A percentile compares a stretch with the other conserved stretches of the same genome.
These are phyloP conservation scores for Elysia chlorotica DNA, from an alignment of 1,140 invertebrate genomes.

Conservation along the genomic window DNA sequence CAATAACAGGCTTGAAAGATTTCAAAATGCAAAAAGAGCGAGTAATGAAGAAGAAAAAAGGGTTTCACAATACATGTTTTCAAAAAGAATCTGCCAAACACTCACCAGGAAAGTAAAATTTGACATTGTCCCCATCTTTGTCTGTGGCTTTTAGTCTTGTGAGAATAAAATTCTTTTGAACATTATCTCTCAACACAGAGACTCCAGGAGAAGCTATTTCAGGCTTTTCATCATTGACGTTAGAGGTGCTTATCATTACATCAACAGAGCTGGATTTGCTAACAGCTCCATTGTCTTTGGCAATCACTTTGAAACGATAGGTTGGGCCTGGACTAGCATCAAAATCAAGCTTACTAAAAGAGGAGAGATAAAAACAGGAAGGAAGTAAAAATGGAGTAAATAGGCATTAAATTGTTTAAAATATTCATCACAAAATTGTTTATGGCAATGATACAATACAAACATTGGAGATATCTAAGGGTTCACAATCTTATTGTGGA, in stretches of 20 bases:
- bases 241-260: constrained; percentile 64
- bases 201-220: constrained; percentile 71
- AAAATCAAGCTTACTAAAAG: constrained; percentile 11
- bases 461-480: too few species aligned
- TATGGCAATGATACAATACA: too few species aligned
- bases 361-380: too few species aligned
- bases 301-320: constrained; percentile 53
- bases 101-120: constrained; percentile 50
- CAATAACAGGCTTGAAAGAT: too few species aligned
- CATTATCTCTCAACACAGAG: constrained; percentile 90
- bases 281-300: constrained; percentile 48
- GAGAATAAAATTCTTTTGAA: constrained; percentile 86
- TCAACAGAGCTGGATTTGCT: constrained; percentile 75
- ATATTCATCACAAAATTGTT: too few species aligned
- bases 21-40: too few species aligned
- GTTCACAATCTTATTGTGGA: too few species aligned
- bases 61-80: too few species aligned
- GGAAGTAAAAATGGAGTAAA: too few species aligned
- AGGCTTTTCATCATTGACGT: constrained; percentile 58
- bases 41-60: too few species aligned
- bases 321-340: constrained; percentile 29
- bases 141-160: constrained; percentile 89
- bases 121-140: constrained; percentile 74
- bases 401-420: too few species aligned
- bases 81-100: neutral